A percentile compares a stretch with the other conserved stretches of the same genome.
phyloP scores from a whole-genome alignment of 2,797 vertebrate genomes.

The Danio aesculapii region DNA sequence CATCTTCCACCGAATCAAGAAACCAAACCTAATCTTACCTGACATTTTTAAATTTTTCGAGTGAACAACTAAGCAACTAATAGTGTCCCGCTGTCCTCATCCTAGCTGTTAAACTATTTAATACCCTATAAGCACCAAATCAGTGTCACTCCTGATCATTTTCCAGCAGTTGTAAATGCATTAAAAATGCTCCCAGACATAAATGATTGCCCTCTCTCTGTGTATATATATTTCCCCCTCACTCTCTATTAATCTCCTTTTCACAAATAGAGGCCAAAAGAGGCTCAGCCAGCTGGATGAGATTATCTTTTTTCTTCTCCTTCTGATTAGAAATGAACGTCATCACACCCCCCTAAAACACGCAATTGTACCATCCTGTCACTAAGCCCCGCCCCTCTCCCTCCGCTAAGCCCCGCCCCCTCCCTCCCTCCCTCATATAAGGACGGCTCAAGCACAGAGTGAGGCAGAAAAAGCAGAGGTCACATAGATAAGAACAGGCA shows the following conservation, averaged over 20 bases:
- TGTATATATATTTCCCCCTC: conserved; percentile 6
- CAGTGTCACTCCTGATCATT: not conserved
- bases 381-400: conserved; percentile 57
- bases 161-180: not conserved
- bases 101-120: not conserved
- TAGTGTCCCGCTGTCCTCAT: too few relatives aligned
- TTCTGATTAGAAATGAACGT: conserved; percentile 79
- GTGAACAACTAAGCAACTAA: too few relatives aligned
- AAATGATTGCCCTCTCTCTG: conserved; percentile 24
- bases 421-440: conserved; percentile 70
- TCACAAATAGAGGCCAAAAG: conserved; percentile 81
- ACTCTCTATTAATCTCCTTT: conserved; percentile 74
- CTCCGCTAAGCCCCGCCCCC: conserved; percentile 57
- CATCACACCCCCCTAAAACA: conserved; percentile 65
- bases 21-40: not conserved
- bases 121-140: not conserved
- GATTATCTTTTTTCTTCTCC: conserved; percentile 71
- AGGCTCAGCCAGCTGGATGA: conserved; percentile 78
- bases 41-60: not conserved
- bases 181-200: conserved; percentile 1
- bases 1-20: not conserved
- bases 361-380: conserved; percentile 56
- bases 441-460: conserved; percentile 66
- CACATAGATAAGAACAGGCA: conserved; percentile 34
- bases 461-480: conserved; percentile 55